Conservation (phyloP, 1,140 invertebrate species). For the Drosophila tropicalis region DNA sequence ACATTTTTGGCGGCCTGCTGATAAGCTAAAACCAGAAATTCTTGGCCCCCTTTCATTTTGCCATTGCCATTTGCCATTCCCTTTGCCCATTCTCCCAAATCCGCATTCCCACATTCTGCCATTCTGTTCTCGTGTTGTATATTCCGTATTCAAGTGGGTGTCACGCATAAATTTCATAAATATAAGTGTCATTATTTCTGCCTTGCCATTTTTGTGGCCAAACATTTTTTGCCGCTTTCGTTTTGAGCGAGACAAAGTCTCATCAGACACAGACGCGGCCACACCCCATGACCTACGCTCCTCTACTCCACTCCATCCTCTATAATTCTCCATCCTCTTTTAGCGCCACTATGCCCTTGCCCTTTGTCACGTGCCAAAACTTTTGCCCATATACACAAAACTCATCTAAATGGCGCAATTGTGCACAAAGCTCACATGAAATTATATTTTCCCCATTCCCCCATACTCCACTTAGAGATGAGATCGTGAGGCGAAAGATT, state of each 20-base stretch:
- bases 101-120: not conserved
- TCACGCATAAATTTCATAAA: conserved; percentile 82
- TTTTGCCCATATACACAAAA: conserved; percentile 53
- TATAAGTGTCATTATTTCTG: conserved; percentile 79
- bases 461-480: conserved; percentile 31
- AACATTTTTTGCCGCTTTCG: conserved; percentile 10
- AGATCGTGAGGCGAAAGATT: conserved; percentile 14
- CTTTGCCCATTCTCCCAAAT: not conserved
- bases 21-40: conserved; percentile 58
- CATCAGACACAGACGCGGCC: conserved; percentile 29
- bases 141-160: conserved; percentile 72
- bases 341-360: conserved; percentile 24
- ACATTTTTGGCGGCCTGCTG: conserved; percentile 63
- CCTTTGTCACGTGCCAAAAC: conserved; percentile 75
- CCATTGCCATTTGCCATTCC: not conserved
- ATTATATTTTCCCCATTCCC: conserved; percentile 45
- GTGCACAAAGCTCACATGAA: conserved; percentile 65
- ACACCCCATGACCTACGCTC: conserved; percentile 13
- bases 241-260: conserved; percentile 33
- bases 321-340: not conserved
- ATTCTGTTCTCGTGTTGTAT: conserved; percentile 25
- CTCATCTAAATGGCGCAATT: conserved; percentile 78
- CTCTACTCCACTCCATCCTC: not conserved
- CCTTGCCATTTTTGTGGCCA: conserved; percentile 66
- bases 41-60: not conserved